Evolutionary conservation across 2,888 invertebrate genomes (phyloP).

Genomic region (Machimus rusticus): DNA sequence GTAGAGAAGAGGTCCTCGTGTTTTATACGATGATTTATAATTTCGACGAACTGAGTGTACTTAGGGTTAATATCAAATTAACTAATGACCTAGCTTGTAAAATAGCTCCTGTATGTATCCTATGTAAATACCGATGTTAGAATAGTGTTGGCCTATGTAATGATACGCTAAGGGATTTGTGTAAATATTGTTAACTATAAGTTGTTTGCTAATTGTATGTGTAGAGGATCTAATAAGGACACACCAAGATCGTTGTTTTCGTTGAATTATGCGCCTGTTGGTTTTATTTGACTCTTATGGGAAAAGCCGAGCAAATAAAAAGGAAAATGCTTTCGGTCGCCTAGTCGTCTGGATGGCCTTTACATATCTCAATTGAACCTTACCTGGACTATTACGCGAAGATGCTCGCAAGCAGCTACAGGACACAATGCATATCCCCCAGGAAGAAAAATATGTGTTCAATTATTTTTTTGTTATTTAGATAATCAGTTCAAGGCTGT

Average conservation of each 20-base stretch:
- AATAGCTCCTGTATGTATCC: slow-evolving; percentile 32
- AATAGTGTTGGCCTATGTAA: slow-evolving; percentile 30
- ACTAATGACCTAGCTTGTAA: slow-evolving; percentile 16
- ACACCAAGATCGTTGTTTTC: neutral
- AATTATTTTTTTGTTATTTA: neutral
- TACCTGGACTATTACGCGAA: neutral
- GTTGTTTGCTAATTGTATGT: slow-evolving; percentile 38
- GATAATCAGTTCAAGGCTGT: neutral
- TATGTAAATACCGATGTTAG: slow-evolving; percentile 24
- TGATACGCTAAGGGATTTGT: slow-evolving; percentile 23
- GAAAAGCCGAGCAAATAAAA: neutral
- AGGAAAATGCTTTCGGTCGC: neutral
- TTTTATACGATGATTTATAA: slow-evolving; percentile 46
- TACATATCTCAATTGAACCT: neutral
- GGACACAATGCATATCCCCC: neutral
- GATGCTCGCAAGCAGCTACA: neutral
- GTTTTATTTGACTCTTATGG: neutral
- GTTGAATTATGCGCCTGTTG: slow-evolving; percentile 2
- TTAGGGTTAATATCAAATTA: neutral
- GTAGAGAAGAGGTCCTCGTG: slow-evolving; percentile 40
- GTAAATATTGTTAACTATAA: slow-evolving; percentile 35
- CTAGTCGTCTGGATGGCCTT: neutral
- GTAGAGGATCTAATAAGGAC: slow-evolving; percentile 16
- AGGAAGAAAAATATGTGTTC: neutral
- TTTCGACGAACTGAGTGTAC: slow-evolving; percentile 25